Evolutionary conservation across 1,140 invertebrate species (phyloP).

Genomic region (Proales similis): DNA sequence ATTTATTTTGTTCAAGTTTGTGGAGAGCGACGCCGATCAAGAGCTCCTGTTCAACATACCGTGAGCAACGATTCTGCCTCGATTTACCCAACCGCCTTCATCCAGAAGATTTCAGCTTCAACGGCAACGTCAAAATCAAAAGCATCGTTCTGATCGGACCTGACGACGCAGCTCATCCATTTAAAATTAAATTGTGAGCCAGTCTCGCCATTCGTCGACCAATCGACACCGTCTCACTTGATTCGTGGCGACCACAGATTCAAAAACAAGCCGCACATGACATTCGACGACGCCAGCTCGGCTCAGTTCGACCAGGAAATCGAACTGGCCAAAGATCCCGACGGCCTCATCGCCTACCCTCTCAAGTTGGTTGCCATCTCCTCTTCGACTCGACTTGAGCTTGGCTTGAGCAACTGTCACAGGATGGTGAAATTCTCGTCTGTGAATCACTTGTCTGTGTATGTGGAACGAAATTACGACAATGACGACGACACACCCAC

Average conservation of each 20-base stretch:
- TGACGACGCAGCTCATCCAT: conserved; percentile 72
- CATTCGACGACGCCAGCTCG: conserved; percentile 72
- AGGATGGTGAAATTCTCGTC: conserved; percentile 82
- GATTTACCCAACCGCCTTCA: background rate
- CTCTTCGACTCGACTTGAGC: conserved; percentile 32
- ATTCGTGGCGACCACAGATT: conserved; percentile 59
- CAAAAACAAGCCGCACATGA: conserved; percentile 84
- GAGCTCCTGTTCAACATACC: conserved; percentile 90
- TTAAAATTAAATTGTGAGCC: conserved; percentile 74
- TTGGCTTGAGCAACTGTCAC: conserved; percentile 43
- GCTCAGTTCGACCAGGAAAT: conserved; percentile 76
- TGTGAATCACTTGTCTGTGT: conserved; percentile 74
- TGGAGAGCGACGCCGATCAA: conserved; percentile 86
- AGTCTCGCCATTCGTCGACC: background rate
- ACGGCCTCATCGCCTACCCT: conserved; percentile 65
- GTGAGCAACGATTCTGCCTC: conserved; percentile 54
- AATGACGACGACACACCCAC: conserved; percentile 61
- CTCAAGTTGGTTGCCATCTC: conserved; percentile 29
- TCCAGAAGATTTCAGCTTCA: conserved; percentile 61
- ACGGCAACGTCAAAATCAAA: conserved; percentile 86
- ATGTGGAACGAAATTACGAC: conserved; percentile 80
- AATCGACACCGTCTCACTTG: background rate
- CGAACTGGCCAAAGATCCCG: conserved; percentile 69
- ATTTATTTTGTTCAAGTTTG: conserved; percentile 62
- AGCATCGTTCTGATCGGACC: conserved; percentile 81